Conservation (phyloP, 2,888 invertebrate genomes). For the Scaptomyza cyrtandrae region DNA sequence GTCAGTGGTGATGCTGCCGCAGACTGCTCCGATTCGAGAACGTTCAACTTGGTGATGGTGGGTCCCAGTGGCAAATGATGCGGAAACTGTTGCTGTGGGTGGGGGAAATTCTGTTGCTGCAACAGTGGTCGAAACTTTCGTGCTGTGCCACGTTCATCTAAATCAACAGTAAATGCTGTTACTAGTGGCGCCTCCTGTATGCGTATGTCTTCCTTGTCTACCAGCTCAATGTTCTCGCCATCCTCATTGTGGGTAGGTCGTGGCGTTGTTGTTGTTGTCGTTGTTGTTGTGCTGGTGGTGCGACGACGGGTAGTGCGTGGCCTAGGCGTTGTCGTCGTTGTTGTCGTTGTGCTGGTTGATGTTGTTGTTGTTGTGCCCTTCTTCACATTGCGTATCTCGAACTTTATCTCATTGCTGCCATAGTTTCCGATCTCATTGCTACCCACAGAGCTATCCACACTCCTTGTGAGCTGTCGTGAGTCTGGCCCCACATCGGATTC, state of each 20-base stretch:
- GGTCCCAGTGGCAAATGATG: constrained; percentile 69
- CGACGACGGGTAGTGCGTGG: constrained; percentile 54
- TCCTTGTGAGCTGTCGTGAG: constrained; percentile 83
- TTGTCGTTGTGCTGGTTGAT: constrained; percentile 50
- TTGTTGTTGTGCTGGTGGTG: constrained; percentile 54
- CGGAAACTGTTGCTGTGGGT: constrained; percentile 30
- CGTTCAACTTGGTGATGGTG: constrained; percentile 82
- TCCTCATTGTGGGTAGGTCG: constrained; percentile 89
- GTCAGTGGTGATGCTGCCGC: constrained; percentile 53
- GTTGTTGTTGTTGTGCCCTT: constrained; percentile 77
- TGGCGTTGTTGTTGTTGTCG: constrained; percentile 87
- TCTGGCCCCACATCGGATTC: constrained; percentile 45
- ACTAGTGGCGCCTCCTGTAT: constrained; percentile 93
- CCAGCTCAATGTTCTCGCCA: constrained; percentile 89
- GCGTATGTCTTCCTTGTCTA: constrained; percentile 89
- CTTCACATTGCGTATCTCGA: constrained; percentile 80
- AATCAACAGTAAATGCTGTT: constrained; percentile 93
- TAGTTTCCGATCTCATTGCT: constrained; percentile 82
- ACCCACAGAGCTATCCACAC: constrained; percentile 79
- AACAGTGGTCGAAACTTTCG: constrained; percentile 91
- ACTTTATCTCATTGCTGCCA: constrained; percentile 79
- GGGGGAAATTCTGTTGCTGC: constrained; percentile 63
- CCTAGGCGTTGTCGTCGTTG: constrained; percentile 83
- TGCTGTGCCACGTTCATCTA: constrained; percentile 91
- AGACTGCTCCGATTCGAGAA: constrained; percentile 67